Evolutionary conservation across 2,113 vertebrate genomes (phyloP).

Genomic region (Cairina moschata): DNA sequence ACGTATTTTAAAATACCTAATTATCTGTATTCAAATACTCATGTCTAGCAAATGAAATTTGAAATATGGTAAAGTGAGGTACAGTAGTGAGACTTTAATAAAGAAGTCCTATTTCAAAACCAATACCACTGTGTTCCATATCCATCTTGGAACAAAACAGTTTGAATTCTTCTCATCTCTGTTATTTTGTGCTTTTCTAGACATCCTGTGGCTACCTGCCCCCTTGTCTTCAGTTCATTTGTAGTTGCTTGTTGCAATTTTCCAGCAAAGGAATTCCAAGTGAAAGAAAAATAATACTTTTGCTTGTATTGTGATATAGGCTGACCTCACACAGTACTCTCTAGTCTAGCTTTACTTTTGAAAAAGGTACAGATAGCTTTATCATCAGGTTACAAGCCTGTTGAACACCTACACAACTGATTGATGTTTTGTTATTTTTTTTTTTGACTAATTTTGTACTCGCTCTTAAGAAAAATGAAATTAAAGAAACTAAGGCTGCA

Average conservation of each 20-base stretch:
- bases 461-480: not conserved
- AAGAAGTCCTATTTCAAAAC: not conserved
- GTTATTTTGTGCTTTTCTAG: not conserved
- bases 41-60: not conserved
- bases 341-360: not conserved
- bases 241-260: not conserved
- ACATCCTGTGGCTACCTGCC: not conserved
- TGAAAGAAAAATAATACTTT: not conserved
- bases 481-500: not conserved
- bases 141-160: not conserved
- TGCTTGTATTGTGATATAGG: not conserved
- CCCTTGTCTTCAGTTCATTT: not conserved
- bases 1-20: not conserved
- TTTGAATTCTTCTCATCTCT: not conserved
- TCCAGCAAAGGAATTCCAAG: not conserved
- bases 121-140: not conserved
- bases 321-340: not conserved
- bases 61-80: not conserved
- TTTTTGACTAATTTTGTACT: not conserved
- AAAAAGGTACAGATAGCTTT: not conserved
- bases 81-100: not conserved
- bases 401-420: not conserved
- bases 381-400: not conserved
- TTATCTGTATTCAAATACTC: not conserved
- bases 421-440: not conserved